Percentiles rank a stretch among this genome's conserved stretches.
Conservation (phyloP, 1,140 invertebrate species). For the Bacillus rossius region DNA sequence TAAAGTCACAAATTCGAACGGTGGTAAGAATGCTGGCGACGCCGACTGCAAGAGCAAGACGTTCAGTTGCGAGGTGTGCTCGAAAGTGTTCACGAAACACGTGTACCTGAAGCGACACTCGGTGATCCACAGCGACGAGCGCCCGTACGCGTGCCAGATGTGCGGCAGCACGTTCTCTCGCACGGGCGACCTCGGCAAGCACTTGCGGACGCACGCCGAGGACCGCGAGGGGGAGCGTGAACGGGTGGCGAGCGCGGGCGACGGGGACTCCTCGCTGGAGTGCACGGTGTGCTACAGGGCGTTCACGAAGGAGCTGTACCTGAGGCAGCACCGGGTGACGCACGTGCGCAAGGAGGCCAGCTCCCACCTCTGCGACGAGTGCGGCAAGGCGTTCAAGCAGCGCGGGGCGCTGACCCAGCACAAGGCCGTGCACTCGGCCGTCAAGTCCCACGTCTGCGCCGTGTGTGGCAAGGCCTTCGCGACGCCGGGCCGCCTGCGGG, state of each 20-base stretch:
- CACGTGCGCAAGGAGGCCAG: conserved; percentile 55
- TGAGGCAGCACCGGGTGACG: conserved; percentile 54
- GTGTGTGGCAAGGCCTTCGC: conserved; percentile 62
- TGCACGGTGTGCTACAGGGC: conserved; percentile 48
- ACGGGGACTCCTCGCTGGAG: not conserved
- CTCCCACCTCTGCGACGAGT: conserved; percentile 51
- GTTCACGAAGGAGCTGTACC: conserved; percentile 50
- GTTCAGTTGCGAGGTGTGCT: not conserved
- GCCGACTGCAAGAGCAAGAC: too few relatives aligned
- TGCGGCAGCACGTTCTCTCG: conserved; percentile 9
- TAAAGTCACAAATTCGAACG: not conserved
- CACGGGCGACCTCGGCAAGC: conserved; percentile 4
- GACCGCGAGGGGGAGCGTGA: conserved; percentile 14
- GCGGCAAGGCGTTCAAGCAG: conserved; percentile 58
- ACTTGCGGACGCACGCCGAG: conserved; percentile 12
- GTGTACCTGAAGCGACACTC: conserved; percentile 1
- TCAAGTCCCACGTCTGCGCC: conserved; percentile 29
- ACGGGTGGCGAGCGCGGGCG: conserved; percentile 10
- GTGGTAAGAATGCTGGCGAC: too few relatives aligned
- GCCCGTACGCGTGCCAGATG: not conserved
- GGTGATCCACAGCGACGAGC: not conserved
- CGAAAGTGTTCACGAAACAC: conserved; percentile 1
- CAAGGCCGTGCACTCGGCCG: conserved; percentile 36
- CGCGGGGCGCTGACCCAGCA: conserved; percentile 39
- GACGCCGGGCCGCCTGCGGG: conserved; percentile 65